These are phyloP conservation scores for Bugula neritina DNA, from an alignment of 2,888 invertebrate species.

Conservation along the genomic window DNA sequence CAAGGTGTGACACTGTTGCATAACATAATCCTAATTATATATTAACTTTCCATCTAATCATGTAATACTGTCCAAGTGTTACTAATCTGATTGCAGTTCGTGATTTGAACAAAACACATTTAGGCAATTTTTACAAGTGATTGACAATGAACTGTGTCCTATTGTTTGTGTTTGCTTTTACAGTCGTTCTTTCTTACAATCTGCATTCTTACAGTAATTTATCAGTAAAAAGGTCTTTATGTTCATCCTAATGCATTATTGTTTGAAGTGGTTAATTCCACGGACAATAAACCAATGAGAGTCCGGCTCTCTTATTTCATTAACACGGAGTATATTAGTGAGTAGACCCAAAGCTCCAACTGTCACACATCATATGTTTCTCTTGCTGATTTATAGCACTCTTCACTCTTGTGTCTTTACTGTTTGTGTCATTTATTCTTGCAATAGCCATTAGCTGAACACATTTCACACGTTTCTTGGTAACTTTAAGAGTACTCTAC, in stretches of 20 bases:
- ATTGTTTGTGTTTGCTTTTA: conserved; percentile 26
- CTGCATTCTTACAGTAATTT: not conserved
- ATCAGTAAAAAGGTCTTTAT: conserved; percentile 2
- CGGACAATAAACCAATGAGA: conserved; percentile 25
- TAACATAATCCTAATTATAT: not conserved
- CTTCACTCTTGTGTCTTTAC: not conserved
- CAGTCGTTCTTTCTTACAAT: not conserved
- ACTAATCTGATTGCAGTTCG: conserved; percentile 23
- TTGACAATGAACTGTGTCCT: not conserved
- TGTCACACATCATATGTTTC: conserved; percentile 16
- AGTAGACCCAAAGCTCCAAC: not conserved
- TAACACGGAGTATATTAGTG: conserved; percentile 14
- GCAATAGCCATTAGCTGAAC: not conserved
- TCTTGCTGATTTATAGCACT: conserved; percentile 21
- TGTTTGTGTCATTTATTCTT: not conserved
- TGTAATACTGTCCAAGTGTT: not conserved
- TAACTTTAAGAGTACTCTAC: too few species aligned
- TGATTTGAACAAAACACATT: conserved; percentile 1
- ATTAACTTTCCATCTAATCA: not conserved
- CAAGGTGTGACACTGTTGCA: not conserved
- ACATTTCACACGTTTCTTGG: conserved; percentile 19
- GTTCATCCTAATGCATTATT: conserved; percentile 7
- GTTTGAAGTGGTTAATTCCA: conserved; percentile 25
- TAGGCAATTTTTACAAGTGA: not conserved
- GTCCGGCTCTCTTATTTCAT: not conserved